Evolutionary conservation across 2,888 invertebrate species (phyloP).

Genomic region (Serrognathus titanus): DNA sequence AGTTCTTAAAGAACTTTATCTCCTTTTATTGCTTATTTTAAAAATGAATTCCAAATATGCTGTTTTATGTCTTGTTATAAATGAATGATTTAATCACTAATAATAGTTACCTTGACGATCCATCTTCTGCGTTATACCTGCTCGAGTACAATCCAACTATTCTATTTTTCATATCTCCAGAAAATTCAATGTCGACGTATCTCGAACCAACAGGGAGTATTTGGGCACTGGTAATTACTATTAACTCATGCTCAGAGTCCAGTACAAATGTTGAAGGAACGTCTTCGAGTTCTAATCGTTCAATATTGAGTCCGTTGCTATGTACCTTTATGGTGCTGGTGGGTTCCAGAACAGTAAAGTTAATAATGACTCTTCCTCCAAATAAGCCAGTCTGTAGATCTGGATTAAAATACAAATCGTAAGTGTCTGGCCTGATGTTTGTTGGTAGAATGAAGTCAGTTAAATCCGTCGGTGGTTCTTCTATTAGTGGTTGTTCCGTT

Average conservation of each 20-base stretch:
- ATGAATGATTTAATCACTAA: too few species aligned
- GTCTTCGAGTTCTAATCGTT: slow-evolving; percentile 40
- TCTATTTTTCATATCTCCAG: slow-evolving; percentile 52
- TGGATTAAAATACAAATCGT: slow-evolving; percentile 66
- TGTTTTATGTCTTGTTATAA: too few species aligned
- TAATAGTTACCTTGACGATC: slow-evolving; percentile 35
- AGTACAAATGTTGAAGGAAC: slow-evolving; percentile 26
- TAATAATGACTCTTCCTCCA: slow-evolving; percentile 57
- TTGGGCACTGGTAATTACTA: slow-evolving; percentile 30
- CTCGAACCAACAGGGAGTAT: slow-evolving; percentile 4
- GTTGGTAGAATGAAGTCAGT: slow-evolving; percentile 56
- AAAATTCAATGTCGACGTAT: slow-evolving; percentile 50
- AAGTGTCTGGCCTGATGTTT: slow-evolving; percentile 59
- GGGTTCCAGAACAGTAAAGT: slow-evolving; percentile 46
- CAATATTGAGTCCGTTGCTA: slow-evolving; percentile 57
- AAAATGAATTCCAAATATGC: too few species aligned
- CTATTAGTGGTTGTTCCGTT: slow-evolving; percentile 8
- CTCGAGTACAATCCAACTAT: slow-evolving; percentile 63
- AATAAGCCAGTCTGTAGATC: slow-evolving; percentile 55
- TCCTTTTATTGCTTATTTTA: too few species aligned
- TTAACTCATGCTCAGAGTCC: slow-evolving; percentile 31
- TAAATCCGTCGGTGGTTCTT: slow-evolving; percentile 24
- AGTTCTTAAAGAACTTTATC: too few species aligned
- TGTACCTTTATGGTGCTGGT: slow-evolving; percentile 58
- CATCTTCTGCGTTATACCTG: slow-evolving; percentile 48